Base-by-base conservation (phyloP, 2,797 vertebrate species). In the Morelia viridis region DNA sequence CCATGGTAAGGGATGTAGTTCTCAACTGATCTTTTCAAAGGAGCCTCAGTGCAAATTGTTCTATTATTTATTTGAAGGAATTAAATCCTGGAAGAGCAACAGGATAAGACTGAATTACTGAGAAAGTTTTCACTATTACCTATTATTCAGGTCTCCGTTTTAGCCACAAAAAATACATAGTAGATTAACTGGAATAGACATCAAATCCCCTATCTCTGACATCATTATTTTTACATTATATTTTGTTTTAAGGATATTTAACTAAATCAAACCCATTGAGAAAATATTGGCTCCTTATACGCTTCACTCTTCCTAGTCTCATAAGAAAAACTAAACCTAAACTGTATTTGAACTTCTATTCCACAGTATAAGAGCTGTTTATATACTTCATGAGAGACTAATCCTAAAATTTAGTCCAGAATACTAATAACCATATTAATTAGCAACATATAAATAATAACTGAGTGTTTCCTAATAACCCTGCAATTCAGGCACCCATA, bases 381-480 rank as follows among this genome's bases (percentile, higher is more conserved):
- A 94, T 97, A 92, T 96, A 95, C 95, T 94, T 90, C 96, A 92
- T 53, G 96, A 95, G 87, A 68, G 2, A 91, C n/a, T 96, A 94
- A 95, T 93, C 95, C 85, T 94, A 97, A 96, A 96, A 95, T 96
- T 97, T 94, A 97, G 93, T 84, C 91, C 85, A 76, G 2, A 71
- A 92, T 95, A 96, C 94, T 95, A 96, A 92, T 94, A 93, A 96
- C 93, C 94, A 94, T 94, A 96, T 89, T 94, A 92, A 93, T 95
- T 91, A 95, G 94, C 89, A 96, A 95, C 94, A 91, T 90, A 86
- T 92, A 95, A 93, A 94, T 94, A 96, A 94, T 93, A 97, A 96
- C 95, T 95, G 91, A 87, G 95, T 91, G 95, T 94, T 90, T 96
- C 91, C 90, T 96, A 95, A 96, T 93, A 96, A 96, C 94, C 94